These are phyloP conservation scores for Eptesicus fuscus DNA, from an alignment of 2,113 vertebrate species.

Conservation along the genomic window DNA sequence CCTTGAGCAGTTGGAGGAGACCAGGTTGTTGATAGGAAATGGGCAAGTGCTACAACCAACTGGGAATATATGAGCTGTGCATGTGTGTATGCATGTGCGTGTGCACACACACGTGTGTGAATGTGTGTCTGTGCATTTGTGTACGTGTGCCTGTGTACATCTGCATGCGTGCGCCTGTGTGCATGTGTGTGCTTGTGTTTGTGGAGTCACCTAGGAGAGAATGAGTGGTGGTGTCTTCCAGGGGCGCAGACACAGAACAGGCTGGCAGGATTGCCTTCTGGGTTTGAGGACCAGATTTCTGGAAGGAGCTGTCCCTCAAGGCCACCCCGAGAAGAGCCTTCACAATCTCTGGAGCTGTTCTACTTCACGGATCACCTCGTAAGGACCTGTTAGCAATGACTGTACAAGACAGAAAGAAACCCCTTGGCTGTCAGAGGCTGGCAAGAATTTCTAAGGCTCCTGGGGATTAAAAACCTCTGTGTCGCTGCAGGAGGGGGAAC, in stretches of 20 bases:
- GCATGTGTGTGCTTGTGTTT: background rate
- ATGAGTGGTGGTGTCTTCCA: background rate
- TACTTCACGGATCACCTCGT: background rate
- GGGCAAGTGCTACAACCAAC: background rate
- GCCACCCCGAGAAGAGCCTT: background rate
- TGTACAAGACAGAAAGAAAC: conserved; percentile 8
- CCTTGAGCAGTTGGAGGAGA: background rate
- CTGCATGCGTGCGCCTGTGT: background rate
- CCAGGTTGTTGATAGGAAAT: background rate
- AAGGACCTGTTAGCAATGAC: background rate
- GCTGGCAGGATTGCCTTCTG: background rate
- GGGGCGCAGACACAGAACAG: background rate
- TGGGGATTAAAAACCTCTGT: background rate
- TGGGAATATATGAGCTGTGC: background rate
- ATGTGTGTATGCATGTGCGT: background rate
- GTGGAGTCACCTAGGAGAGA: background rate
- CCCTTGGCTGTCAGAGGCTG: background rate
- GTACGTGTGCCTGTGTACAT: no score
- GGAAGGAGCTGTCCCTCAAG: background rate
- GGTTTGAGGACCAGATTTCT: background rate
- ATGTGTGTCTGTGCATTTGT: no score
- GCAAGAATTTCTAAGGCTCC: conserved; percentile 37
- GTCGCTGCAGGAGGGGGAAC: background rate
- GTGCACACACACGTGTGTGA: no score
- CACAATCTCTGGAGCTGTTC: background rate